Conservation (phyloP, 2,113 vertebrate genomes). For the Leptobrachium leishanense region DNA sequence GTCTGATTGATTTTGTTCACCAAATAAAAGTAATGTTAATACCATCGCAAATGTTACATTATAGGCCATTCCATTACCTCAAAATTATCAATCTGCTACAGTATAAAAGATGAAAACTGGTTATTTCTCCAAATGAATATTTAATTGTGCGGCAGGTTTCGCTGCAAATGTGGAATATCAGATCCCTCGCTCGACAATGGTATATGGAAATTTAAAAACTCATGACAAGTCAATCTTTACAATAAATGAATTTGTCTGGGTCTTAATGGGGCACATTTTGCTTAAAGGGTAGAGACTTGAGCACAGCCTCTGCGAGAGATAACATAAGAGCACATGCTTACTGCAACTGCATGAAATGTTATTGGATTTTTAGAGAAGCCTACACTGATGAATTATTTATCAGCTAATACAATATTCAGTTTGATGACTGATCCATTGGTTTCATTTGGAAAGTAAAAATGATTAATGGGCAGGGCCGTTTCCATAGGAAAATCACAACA, state of each 20-base stretch:
- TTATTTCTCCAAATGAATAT: slow-evolving; percentile 31
- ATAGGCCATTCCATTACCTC: slow-evolving; percentile 22
- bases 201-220: slow-evolving; percentile 39
- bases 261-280: slow-evolving; percentile 39
- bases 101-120: slow-evolving; percentile 19
- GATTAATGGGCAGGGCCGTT: slow-evolving; percentile 41
- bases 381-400: slow-evolving; percentile 69
- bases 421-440: slow-evolving; percentile 61
- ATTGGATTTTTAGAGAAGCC: slow-evolving; percentile 63
- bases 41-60: slow-evolving; percentile 33
- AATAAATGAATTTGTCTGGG: slow-evolving; percentile 38
- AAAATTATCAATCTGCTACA: slow-evolving; percentile 27
- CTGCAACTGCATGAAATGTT: slow-evolving; percentile 59
- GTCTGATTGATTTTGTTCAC: slow-evolving; percentile 27
- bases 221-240: slow-evolving; percentile 37
- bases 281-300: slow-evolving; percentile 52
- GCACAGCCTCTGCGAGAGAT: slow-evolving; percentile 61
- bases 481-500: slow-evolving; percentile 18
- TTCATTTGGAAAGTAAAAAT: slow-evolving; percentile 63
- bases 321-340: slow-evolving; percentile 68
- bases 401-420: slow-evolving; percentile 70
- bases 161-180: slow-evolving; percentile 18
- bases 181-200: neutral
- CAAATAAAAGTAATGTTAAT: slow-evolving; percentile 12
- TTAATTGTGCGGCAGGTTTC: slow-evolving; percentile 33